Percentiles rank a stretch among this genome's conserved stretches.
phyloP scores from a whole-genome alignment of 2,888 invertebrate species.

The Oscheius myriophilus region DNA sequence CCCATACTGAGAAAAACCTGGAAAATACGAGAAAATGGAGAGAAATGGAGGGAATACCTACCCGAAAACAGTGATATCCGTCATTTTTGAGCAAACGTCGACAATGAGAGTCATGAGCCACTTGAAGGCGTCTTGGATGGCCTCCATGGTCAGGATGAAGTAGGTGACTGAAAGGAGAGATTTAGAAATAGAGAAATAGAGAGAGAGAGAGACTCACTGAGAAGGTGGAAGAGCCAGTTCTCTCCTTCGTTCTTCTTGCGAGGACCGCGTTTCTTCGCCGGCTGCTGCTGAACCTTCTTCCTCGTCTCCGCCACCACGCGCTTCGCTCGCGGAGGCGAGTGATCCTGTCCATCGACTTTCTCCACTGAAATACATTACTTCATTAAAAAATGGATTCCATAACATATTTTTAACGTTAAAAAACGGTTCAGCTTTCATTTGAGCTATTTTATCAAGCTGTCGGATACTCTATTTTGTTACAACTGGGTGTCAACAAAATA shows the following conservation, averaged over 20 bases:
- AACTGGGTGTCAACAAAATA: neutral
- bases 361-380: neutral
- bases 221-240: conserved; percentile 10
- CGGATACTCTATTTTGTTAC: too few relatives aligned
- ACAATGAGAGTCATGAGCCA: conserved; percentile 51
- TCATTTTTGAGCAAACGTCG: conserved; percentile 41
- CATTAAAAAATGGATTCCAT: neutral
- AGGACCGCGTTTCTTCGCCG: conserved; percentile 13
- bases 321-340: conserved; percentile 21
- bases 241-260: conserved; percentile 21
- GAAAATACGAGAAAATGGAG: neutral
- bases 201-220: conserved; percentile 12
- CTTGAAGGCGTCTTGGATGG: conserved; percentile 29
- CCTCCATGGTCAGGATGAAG: conserved; percentile 6
- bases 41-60: conserved; percentile 1
- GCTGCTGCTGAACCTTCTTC: conserved; percentile 13
- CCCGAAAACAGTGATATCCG: conserved; percentile 31
- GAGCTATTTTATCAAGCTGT: too few relatives aligned
- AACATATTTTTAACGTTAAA: too few relatives aligned
- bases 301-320: neutral
- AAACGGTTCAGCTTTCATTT: too few relatives aligned
- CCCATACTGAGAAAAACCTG: neutral
- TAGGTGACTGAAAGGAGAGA: conserved; percentile 17
- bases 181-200: neutral
- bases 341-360: neutral